phyloP scores from a whole-genome alignment of 2,888 invertebrate genomes.

The Pantelozetes paolii region DNA sequence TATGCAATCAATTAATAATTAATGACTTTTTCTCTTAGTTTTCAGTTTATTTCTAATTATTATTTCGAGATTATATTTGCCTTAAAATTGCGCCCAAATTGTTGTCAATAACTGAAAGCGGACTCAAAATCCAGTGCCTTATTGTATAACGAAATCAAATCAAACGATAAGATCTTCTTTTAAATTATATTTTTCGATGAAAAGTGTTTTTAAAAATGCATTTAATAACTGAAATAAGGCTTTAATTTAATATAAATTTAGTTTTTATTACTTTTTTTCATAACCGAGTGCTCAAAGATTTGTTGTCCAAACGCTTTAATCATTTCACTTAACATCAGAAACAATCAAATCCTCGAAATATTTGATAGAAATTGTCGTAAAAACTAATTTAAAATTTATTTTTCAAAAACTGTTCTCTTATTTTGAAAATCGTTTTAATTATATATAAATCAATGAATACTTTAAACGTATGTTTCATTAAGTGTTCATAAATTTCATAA shows the following conservation, averaged over 20 bases:
- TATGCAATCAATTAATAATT: background rate
- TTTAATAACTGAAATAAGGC: background rate
- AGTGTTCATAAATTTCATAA: background rate
- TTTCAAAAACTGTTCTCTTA: no score
- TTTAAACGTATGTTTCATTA: no score
- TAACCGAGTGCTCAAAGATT: constrained; percentile 11
- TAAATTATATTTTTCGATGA: background rate
- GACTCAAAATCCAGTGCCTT: background rate
- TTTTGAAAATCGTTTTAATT: background rate
- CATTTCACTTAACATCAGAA: no score
- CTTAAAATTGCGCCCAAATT: background rate
- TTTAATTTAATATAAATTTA: background rate
- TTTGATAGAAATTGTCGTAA: no score
- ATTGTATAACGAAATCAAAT: no score
- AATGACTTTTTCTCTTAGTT: background rate
- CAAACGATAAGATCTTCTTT: no score
- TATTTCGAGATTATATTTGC: background rate
- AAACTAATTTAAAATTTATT: no score
- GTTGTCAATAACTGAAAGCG: background rate
- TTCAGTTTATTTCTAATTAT: background rate
- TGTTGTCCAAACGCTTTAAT: background rate
- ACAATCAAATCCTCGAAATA: no score
- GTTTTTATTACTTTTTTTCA: no score
- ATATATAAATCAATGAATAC: background rate
- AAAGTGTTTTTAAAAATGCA: background rate